These are phyloP conservation scores for Sorex araneus DNA, from an alignment of 2,113 vertebrate genomes.

Conservation along the genomic window DNA sequence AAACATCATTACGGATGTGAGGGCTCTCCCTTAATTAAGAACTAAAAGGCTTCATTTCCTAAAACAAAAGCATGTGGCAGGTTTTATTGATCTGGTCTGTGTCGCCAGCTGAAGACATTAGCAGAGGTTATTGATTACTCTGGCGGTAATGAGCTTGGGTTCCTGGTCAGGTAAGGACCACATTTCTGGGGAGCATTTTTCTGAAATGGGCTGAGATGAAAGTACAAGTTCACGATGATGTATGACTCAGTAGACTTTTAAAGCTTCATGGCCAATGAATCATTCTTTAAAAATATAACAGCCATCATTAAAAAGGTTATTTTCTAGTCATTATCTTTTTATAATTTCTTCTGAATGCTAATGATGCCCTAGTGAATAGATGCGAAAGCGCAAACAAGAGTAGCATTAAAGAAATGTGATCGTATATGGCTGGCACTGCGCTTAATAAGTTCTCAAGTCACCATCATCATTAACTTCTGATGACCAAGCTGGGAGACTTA, in stretches of 20 bases:
- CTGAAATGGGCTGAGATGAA: constrained; percentile 62
- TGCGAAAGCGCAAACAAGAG: constrained; percentile 64
- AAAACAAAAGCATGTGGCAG: constrained; percentile 91
- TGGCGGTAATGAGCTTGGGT: constrained; percentile 86
- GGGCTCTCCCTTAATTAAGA: constrained; percentile 91
- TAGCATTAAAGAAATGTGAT: constrained; percentile 46
- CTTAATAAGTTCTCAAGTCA: constrained; percentile 70
- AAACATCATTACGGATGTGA: constrained; percentile 90
- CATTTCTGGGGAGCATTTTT: constrained; percentile 75
- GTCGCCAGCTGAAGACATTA: constrained; percentile 91
- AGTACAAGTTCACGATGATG: constrained; percentile 58
- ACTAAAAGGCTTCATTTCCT: constrained; percentile 92
- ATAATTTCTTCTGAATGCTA: constrained; percentile 85
- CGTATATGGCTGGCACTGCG: constrained; percentile 44
- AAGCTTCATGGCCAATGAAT: constrained; percentile 80
- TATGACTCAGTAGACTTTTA: constrained; percentile 60
- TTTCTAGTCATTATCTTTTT: constrained; percentile 84
- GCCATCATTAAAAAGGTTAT: constrained; percentile 84
- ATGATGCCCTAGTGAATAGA: constrained; percentile 83
- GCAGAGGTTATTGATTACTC: constrained; percentile 89
- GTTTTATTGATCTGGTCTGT: constrained; percentile 90
- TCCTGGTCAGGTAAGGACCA: constrained; percentile 85
- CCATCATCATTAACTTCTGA: constrained; percentile 52
- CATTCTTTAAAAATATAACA: constrained; percentile 79
- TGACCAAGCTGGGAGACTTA: constrained; percentile 31